Conservation (phyloP, 2,797 vertebrate genomes). For the Pseudochaenichthys georgianus region DNA sequence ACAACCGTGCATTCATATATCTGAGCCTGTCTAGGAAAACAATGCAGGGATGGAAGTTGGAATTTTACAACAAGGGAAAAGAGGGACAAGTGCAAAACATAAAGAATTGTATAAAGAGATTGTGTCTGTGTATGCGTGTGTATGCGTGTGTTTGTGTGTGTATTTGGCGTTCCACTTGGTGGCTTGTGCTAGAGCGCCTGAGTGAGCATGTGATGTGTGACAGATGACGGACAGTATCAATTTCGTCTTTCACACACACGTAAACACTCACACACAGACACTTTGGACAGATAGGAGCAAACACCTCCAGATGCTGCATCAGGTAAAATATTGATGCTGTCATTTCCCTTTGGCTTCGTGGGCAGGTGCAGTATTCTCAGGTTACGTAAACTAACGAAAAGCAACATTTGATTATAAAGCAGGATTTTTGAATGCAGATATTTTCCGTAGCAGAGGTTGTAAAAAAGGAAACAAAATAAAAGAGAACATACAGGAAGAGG, state of each 20-base stretch:
- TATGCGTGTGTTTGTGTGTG: constrained; percentile 19
- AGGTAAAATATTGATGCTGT: constrained; percentile 29
- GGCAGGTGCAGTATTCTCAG: not conserved
- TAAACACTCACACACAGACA: constrained; percentile 10
- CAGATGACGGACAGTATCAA: constrained; percentile 73
- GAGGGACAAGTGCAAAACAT: constrained; percentile 15
- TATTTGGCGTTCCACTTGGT: constrained; percentile 55
- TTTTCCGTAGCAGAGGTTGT: not conserved
- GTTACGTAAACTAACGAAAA: not conserved
- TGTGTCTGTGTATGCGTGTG: constrained; percentile 20
- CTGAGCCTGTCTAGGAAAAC: constrained; percentile 57
- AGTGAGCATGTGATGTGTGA: constrained; percentile 75
- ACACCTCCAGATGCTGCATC: constrained; percentile 9
- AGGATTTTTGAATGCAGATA: not conserved
- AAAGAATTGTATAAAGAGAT: not conserved
- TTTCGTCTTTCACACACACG: constrained; percentile 50
- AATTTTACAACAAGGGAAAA: constrained; percentile 20
- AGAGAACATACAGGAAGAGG: too few species aligned
- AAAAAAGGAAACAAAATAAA: too few species aligned
- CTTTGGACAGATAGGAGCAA: constrained; percentile 10
- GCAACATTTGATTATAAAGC: not conserved
- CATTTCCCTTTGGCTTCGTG: not conserved
- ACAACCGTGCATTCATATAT: constrained; percentile 36
- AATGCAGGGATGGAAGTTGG: constrained; percentile 35
- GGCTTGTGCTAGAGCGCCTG: constrained; percentile 51